Conservation (phyloP, 1,140 invertebrate species). For the Drosophila nebulosa region DNA sequence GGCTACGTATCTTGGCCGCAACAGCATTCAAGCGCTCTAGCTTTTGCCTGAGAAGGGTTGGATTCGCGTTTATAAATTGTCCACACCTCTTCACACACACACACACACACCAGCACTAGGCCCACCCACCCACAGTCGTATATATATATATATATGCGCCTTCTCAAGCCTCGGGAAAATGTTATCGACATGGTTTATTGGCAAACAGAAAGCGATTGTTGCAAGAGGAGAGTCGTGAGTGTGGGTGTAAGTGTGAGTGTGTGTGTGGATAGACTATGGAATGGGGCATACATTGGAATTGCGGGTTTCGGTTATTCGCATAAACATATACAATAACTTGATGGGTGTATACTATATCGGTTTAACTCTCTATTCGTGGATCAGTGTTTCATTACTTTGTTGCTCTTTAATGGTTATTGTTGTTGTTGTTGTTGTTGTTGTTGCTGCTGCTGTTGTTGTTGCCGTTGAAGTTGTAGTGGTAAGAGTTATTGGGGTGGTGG, state of each 20-base stretch:
- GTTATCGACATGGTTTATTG: constrained; percentile 11
- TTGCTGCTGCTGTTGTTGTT: too few relatives aligned
- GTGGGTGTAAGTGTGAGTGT: neutral
- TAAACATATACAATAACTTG: too few relatives aligned
- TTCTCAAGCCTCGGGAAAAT: neutral
- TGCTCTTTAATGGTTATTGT: neutral
- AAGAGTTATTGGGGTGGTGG: too few relatives aligned
- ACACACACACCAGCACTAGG: too few relatives aligned
- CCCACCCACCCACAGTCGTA: neutral
- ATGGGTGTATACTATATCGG: neutral
- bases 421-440: neutral
- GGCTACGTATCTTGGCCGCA: neutral
- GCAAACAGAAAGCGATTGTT: neutral
- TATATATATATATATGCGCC: neutral
- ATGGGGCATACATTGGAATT: too few relatives aligned
- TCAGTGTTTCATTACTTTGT: neutral
- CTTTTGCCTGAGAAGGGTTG: constrained; percentile 2
- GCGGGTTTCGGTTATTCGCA: too few relatives aligned
- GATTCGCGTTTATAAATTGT: neutral
- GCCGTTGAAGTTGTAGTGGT: neutral
- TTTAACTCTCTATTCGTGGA: neutral
- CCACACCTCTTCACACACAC: neutral
- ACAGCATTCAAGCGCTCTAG: neutral
- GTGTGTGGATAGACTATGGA: too few relatives aligned
- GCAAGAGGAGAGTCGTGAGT: neutral